Evolutionary conservation across 2,888 invertebrate genomes (phyloP).

Genomic region (Diogma glabrata): DNA sequence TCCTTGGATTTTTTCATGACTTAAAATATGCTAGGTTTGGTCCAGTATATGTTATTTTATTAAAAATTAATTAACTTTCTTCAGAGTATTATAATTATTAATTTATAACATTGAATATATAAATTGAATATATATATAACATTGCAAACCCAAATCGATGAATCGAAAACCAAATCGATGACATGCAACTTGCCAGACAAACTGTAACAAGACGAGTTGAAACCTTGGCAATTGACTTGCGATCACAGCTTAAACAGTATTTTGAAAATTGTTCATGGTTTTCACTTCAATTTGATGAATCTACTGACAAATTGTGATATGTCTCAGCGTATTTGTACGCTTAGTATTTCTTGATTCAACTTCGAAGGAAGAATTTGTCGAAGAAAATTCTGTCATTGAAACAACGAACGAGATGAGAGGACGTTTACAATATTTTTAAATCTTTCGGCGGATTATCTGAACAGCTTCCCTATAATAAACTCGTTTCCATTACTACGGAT

Average conservation of each 20-base stretch:
- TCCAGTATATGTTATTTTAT: no score
- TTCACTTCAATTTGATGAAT: constrained; percentile 3
- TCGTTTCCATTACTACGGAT: background rate
- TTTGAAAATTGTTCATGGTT: background rate
- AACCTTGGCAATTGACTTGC: constrained; percentile 1
- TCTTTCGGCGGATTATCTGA: constrained; percentile 3
- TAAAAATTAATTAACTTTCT: no score
- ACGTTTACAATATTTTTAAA: constrained; percentile 1
- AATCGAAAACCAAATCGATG: no score
- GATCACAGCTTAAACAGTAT: background rate
- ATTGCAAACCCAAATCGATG: no score
- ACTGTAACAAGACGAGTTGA: background rate
- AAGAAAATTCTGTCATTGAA: constrained; percentile 1
- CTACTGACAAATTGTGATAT: constrained; percentile 1
- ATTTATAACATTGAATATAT: no score
- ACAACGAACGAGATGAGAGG: background rate
- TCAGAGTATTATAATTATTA: no score
- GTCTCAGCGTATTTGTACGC: background rate
- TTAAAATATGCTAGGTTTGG: no score
- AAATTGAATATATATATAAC: no score
- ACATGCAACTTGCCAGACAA: background rate
- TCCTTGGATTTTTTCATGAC: no score
- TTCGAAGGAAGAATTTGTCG: background rate
- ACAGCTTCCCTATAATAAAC: background rate
- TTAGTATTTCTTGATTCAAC: background rate